A percentile compares a stretch with the other conserved stretches of the same genome.
Evolutionary conservation across 2,113 vertebrate genomes (phyloP).

Genomic region (Melanostigma gelatinosum): DNA sequence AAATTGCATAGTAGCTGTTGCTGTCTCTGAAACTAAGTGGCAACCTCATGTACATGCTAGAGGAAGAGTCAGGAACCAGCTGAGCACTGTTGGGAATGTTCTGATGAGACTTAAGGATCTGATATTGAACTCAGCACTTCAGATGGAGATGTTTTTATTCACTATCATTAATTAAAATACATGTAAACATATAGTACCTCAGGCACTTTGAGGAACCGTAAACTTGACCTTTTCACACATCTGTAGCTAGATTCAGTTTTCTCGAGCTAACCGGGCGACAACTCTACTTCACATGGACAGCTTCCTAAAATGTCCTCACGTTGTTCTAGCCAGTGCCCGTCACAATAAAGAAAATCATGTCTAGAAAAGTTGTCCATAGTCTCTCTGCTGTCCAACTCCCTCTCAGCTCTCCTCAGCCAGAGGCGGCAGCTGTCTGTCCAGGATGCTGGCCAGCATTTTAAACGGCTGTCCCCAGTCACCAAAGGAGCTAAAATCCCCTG

Average conservation of each 20-base stretch:
- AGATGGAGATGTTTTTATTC: slow-evolving; percentile 35
- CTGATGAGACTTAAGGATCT: not conserved
- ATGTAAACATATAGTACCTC: slow-evolving; percentile 62
- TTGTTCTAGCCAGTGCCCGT: slow-evolving; percentile 26
- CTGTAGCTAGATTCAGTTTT: slow-evolving; percentile 7
- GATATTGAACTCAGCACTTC: not conserved
- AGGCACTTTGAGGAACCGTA: slow-evolving; percentile 64
- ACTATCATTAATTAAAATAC: slow-evolving; percentile 35
- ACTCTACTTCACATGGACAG: slow-evolving; percentile 16
- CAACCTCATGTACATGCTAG: not conserved
- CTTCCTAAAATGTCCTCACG: slow-evolving; percentile 6
- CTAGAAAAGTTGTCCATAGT: slow-evolving; percentile 27
- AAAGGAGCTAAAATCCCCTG: slow-evolving; percentile 89
- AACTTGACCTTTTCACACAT: slow-evolving; percentile 15
- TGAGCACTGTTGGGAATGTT: not conserved
- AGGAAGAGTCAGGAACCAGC: not conserved
- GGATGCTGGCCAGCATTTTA: slow-evolving; percentile 88
- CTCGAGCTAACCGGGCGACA: slow-evolving; percentile 4
- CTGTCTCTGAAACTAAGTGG: not conserved
- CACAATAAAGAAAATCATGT: slow-evolving; percentile 8
- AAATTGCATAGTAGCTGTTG: not conserved
- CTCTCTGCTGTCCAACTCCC: not conserved
- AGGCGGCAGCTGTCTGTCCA: slow-evolving; percentile 57
- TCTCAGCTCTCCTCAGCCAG: slow-evolving; percentile 54
- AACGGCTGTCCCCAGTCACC: slow-evolving; percentile 92